Evolutionary conservation across 2,113 vertebrate species (phyloP).

Genomic region (Odocoileus virginianus): DNA sequence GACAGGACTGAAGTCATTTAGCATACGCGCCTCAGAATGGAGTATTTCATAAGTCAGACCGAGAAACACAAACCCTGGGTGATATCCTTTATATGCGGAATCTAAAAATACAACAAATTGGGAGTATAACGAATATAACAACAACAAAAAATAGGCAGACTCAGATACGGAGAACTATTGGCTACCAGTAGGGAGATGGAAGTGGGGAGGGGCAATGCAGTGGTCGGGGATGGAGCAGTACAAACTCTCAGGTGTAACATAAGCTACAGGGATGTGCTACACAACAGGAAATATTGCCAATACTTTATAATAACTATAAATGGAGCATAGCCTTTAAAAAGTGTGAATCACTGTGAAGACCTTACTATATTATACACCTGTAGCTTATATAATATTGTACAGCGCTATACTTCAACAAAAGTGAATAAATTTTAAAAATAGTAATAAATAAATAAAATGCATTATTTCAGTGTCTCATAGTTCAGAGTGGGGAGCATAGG

Average conservation of each 20-base stretch:
- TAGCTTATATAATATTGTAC: neutral
- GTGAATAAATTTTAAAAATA: neutral
- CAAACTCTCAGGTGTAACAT: neutral
- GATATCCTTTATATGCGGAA: neutral
- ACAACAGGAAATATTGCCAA: neutral
- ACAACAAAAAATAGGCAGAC: neutral
- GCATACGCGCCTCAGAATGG: neutral
- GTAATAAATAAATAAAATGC: neutral
- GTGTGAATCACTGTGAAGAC: neutral
- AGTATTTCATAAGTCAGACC: neutral
- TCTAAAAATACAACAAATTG: neutral
- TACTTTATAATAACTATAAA: neutral
- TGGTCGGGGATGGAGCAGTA: neutral
- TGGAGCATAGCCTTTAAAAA: neutral
- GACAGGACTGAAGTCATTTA: neutral
- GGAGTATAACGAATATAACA: neutral
- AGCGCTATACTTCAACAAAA: neutral
- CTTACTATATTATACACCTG: neutral
- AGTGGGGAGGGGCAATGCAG: neutral
- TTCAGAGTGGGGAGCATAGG: neutral
- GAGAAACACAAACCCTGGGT: neutral
- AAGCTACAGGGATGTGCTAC: neutral
- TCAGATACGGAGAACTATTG: neutral
- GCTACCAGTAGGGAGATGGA: neutral
- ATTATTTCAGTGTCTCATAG: neutral